Conservation (phyloP, 2,797 vertebrate genomes). For the Alcedo quadribrachys region DNA sequence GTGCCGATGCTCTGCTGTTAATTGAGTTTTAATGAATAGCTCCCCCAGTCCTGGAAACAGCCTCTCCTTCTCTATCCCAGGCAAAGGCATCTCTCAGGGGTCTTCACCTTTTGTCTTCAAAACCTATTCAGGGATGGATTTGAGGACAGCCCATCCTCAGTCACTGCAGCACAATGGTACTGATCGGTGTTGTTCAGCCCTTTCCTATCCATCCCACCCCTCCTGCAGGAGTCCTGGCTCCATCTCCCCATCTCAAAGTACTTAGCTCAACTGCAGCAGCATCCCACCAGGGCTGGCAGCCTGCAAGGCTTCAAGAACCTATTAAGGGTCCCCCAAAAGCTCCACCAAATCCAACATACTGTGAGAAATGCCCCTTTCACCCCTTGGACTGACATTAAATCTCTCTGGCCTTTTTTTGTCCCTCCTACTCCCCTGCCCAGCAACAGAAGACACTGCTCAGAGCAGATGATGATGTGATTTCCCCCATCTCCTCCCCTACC, state of each 20-base stretch:
- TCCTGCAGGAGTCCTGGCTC: neutral
- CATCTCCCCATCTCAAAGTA: neutral
- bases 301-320: neutral
- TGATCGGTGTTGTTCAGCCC: neutral
- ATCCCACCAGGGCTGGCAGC: fast-evolving
- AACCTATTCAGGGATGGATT: conserved; percentile 31
- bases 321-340: neutral
- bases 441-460: neutral
- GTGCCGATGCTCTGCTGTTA: neutral
- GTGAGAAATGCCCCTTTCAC: neutral
- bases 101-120: conserved; percentile 35
- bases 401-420: neutral
- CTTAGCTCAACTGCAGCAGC: neutral
- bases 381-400: neutral
- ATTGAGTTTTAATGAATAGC: conserved; percentile 14
- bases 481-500: conserved; percentile 23
- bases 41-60: neutral
- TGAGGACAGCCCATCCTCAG: neutral
- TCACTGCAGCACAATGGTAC: neutral
- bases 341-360: neutral
- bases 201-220: neutral
- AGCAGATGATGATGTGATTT: neutral
- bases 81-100: neutral
- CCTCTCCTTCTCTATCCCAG: conserved; percentile 18
- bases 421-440: neutral